Evolutionary conservation across 2,797 vertebrate genomes (phyloP).

Genomic region (Loriculus beryllinus): DNA sequence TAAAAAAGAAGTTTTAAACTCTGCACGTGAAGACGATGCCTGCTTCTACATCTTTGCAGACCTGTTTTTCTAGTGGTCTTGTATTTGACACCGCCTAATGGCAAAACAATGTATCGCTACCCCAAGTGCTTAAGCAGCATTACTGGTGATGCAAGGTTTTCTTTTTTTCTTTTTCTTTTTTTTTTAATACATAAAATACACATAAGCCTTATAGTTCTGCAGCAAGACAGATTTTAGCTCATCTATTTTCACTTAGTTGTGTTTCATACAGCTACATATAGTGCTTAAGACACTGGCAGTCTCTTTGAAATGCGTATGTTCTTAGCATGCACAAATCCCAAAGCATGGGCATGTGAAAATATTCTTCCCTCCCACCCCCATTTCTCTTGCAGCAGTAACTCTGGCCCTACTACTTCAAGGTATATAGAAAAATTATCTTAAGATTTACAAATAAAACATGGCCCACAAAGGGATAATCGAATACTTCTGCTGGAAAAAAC

Average conservation of each 20-base stretch:
- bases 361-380: background rate
- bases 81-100: background rate
- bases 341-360: background rate
- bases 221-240: slow-evolving; percentile 30
- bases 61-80: background rate
- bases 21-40: background rate
- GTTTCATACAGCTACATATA: slow-evolving; percentile 43
- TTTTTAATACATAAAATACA: background rate
- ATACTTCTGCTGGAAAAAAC: background rate
- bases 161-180: background rate
- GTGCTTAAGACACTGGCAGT: background rate
- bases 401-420: slow-evolving; percentile 11
- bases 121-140: background rate
- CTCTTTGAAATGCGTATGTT: background rate
- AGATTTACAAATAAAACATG: background rate
- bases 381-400: background rate
- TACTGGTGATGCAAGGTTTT: background rate
- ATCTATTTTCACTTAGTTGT: slow-evolving; percentile 11
- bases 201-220: slow-evolving; percentile 1
- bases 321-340: background rate
- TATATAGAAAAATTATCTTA: background rate
- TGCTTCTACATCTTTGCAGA: background rate
- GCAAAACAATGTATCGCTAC: background rate
- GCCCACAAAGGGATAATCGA: slow-evolving; percentile 17
- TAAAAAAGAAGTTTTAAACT: background rate